These are phyloP conservation scores for Meteorus sp. DNA, from an alignment of 1,140 invertebrate genomes.

Conservation along the genomic window DNA sequence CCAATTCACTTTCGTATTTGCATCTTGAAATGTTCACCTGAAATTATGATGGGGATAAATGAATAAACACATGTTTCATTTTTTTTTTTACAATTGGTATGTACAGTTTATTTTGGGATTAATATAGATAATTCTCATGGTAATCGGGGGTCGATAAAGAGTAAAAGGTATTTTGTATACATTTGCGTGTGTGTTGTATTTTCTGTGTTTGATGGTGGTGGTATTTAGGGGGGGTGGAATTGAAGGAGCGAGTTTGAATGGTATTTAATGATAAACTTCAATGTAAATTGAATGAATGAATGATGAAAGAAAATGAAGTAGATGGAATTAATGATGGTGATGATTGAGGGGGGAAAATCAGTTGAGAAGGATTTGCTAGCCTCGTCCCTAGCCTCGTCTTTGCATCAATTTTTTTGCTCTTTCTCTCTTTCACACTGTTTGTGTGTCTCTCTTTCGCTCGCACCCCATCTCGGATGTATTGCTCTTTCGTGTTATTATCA, in stretches of 20 bases:
- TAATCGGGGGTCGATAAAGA: slow-evolving; percentile 51
- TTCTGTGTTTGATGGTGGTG: not conserved
- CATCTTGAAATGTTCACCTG: too few relatives aligned
- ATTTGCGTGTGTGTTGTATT: slow-evolving; percentile 16
- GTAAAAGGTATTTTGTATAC: slow-evolving; percentile 42
- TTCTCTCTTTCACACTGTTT: not conserved
- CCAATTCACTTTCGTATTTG: too few relatives aligned
- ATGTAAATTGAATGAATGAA: not conserved
- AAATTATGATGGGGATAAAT: not conserved
- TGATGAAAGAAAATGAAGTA: not conserved
- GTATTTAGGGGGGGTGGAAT: too few relatives aligned
- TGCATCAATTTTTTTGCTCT: slow-evolving; percentile 18
- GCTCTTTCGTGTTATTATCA: too few relatives aligned
- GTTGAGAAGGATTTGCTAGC: slow-evolving; percentile 52
- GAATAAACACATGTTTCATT: slow-evolving; percentile 21
- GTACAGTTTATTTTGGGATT: slow-evolving; percentile 57
- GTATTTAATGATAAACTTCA: too few relatives aligned
- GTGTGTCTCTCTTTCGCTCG: not conserved
- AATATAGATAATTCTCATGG: slow-evolving; percentile 54
- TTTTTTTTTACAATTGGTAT: slow-evolving; percentile 54
- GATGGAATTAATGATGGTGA: slow-evolving; percentile 13
- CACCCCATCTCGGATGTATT: too few relatives aligned
- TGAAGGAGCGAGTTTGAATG: too few relatives aligned
- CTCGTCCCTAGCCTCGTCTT: slow-evolving; percentile 57
- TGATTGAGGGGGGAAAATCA: slow-evolving; percentile 15